phyloP scores from a whole-genome alignment of 2,888 invertebrate species.

The Andrena fulva region DNA sequence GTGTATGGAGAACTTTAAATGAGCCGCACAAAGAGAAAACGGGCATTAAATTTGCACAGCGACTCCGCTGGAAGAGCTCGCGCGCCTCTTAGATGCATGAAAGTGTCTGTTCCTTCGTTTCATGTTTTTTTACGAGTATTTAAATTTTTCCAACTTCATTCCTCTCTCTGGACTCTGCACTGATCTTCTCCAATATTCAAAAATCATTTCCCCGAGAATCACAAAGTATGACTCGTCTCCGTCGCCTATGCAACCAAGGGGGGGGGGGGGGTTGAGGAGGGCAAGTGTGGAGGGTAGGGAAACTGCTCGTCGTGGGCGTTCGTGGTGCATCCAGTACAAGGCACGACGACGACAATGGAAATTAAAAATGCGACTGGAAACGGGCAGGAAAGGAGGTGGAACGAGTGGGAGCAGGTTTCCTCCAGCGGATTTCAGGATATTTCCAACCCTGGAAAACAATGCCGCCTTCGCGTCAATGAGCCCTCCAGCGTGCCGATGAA shows the following conservation, averaged over 20 bases:
- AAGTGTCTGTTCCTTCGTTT: constrained; percentile 6
- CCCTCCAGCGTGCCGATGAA: constrained; percentile 62
- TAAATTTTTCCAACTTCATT: background rate
- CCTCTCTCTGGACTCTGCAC: background rate
- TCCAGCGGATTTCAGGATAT: constrained; percentile 72
- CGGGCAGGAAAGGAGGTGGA: constrained; percentile 69
- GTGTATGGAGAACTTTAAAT: constrained; percentile 28
- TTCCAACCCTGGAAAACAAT: constrained; percentile 78
- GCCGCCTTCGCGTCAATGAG: constrained; percentile 66
- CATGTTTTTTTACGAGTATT: background rate
- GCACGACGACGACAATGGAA: constrained; percentile 72
- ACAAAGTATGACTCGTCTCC: background rate
- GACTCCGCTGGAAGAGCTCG: constrained; percentile 22
- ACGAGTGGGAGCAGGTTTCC: constrained; percentile 73
- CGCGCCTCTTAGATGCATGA: constrained; percentile 20
- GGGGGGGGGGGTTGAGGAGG: constrained; percentile 27
- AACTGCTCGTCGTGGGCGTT: constrained; percentile 56
- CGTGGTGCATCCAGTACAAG: constrained; percentile 54
- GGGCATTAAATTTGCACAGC: constrained; percentile 47
- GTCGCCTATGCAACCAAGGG: constrained; percentile 50
- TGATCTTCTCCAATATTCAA: background rate
- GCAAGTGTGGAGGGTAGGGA: constrained; percentile 5
- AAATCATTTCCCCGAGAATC: background rate
- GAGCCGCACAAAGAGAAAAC: constrained; percentile 15
- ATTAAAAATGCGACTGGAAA: constrained; percentile 79